Base-by-base conservation (phyloP, 2,797 vertebrate genomes). In the Sandelia bainsii region DNA sequence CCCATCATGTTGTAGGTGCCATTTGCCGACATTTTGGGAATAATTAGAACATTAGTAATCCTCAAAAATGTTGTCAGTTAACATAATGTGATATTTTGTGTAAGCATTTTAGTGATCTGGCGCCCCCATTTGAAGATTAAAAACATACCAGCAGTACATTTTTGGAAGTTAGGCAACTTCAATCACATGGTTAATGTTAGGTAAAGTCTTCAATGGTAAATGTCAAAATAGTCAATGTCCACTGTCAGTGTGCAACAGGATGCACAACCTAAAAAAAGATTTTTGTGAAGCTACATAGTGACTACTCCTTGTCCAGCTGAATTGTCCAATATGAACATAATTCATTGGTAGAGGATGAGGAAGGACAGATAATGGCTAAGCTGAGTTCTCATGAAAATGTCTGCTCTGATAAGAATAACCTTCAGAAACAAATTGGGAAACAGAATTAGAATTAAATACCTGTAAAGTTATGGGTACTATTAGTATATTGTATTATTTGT, bases 371-470 rank as follows among this genome's bases (percentile, higher is more conserved):
- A 54, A 57, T 10, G 59, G 51, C 19, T 25, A 20, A 12, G 20
- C 6, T 69, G 57, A 82, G 69, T 68, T 77, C 45, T 45, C 6
- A 4, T 56, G 75, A 79, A 85, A 62, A 52, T 57, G 27, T 71
- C 16, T 62, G 51, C 19, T 62, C 51, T 42, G 7, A 23, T 42
- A 23, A 46, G 27, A 64, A n/a, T 20, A 69, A 12, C 3, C 6
- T 32, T 42, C 3, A 32, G 13, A 25, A 62, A 59, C 27, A 46
- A 22, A 66, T 22, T 22, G 27, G 64, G 39, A 71, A 79, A 48
- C 34, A 25, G 25, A 25, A 25, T 25, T 25, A 17, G 14, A 4
- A 42, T 42, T 14, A 42, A 16, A 42, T 17, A 12, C 40, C 14
- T 16, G n/a, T n/a, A 34, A 34, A 34, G 34, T 34, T 39, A 13